These are phyloP conservation scores for Epistrophe grossulariae DNA, from an alignment of 2,888 invertebrate species.

Conservation along the genomic window DNA sequence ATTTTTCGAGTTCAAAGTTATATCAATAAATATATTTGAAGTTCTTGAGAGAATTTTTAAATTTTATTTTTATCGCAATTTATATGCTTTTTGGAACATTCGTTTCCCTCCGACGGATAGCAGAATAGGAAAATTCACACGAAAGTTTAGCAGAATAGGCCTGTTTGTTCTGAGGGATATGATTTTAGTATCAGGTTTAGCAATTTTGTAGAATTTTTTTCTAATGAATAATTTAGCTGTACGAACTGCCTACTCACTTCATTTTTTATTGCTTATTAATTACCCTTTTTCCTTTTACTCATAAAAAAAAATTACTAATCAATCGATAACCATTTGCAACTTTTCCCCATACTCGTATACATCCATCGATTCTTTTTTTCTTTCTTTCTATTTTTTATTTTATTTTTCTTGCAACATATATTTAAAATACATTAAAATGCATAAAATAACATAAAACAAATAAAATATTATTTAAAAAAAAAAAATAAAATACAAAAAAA, in stretches of 20 bases:
- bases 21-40: no score
- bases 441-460: constrained; percentile 37
- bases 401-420: constrained; percentile 1
- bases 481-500: constrained; percentile 64
- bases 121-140: no score
- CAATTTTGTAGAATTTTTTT: no score
- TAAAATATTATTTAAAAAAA: constrained; percentile 20
- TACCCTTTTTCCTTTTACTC: no score
- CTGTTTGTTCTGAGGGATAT: no score
- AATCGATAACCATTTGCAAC: background rate
- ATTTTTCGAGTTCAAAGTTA: no score
- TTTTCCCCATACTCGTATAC: background rate
- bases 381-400: background rate
- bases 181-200: no score
- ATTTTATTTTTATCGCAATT: no score
- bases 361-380: background rate
- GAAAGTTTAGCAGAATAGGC: no score
- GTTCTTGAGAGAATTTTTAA: no score
- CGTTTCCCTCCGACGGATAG: no score
- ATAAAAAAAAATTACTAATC: background rate
- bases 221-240: background rate
- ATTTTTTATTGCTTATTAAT: constrained; percentile 4
- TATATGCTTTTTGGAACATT: no score
- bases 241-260: background rate
- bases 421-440: constrained; percentile 51